Evolutionary conservation across 1,140 invertebrate species (phyloP).

Genomic region (Rhynchophorus ferrugineus): DNA sequence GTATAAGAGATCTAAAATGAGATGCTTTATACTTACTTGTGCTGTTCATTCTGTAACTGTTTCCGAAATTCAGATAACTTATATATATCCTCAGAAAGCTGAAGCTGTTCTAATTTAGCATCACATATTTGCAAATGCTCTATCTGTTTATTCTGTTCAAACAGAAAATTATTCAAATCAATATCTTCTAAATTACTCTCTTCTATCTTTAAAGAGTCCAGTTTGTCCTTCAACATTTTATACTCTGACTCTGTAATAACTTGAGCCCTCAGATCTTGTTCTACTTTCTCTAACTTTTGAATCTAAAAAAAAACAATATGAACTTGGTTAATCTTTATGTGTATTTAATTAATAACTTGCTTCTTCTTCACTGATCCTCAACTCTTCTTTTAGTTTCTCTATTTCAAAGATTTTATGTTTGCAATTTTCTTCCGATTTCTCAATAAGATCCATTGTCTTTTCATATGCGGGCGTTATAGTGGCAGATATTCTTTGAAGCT

Average conservation of each 20-base stretch:
- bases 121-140: background rate
- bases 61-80: background rate
- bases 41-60: background rate
- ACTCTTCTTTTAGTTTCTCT: background rate
- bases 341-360: background rate
- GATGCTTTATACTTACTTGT: no score
- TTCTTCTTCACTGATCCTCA: background rate
- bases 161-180: background rate
- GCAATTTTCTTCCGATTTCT: conserved; percentile 8
- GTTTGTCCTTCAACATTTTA: background rate
- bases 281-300: conserved; percentile 3
- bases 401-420: conserved; percentile 6
- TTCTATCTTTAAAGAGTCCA: background rate
- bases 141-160: conserved; percentile 6
- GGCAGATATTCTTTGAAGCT: no score
- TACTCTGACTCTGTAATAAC: conserved; percentile 9
- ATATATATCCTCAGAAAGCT: background rate
- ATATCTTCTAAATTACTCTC: conserved; percentile 9
- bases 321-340: background rate
- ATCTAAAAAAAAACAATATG: background rate
- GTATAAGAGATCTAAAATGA: no score
- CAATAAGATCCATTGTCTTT: background rate
- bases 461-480: conserved; percentile 2
- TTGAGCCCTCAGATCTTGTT: conserved; percentile 1
- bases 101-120: background rate